Conservation (phyloP, 2,888 invertebrate genomes). For the Phyllotreta cruciferae region DNA sequence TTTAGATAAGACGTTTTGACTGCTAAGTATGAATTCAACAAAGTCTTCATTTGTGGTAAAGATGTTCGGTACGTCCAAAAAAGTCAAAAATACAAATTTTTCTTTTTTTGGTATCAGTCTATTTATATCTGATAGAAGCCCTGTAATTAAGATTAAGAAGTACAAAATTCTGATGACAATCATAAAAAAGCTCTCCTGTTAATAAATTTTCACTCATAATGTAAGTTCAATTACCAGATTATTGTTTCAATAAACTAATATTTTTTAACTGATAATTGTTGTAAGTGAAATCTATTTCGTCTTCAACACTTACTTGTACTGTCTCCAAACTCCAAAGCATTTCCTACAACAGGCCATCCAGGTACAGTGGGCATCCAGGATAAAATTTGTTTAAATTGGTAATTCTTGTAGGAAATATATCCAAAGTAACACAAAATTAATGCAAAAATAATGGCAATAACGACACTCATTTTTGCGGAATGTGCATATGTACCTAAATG, state of each 20-base stretch:
- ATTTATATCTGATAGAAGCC: slow-evolving; percentile 23
- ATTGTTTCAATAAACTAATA: neutral
- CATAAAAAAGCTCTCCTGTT: too few species aligned
- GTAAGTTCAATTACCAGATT: too few species aligned
- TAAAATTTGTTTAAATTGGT: slow-evolving; percentile 17
- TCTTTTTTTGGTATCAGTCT: slow-evolving; percentile 35
- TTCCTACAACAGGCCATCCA: slow-evolving; percentile 35
- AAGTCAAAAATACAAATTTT: slow-evolving; percentile 34
- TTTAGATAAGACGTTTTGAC: slow-evolving; percentile 51
- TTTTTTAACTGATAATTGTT: neutral
- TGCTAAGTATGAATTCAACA: slow-evolving; percentile 50
- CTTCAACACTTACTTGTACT: slow-evolving; percentile 27
- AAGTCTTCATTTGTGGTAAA: slow-evolving; percentile 42
- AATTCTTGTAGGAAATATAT: slow-evolving; percentile 12
- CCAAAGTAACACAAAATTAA: slow-evolving; percentile 11
- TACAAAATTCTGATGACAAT: neutral
- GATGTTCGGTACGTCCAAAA: slow-evolving; percentile 29
- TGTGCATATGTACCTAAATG: too few species aligned
- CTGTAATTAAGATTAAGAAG: slow-evolving; percentile 30
- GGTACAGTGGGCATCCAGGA: slow-evolving; percentile 25
- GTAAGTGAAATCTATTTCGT: neutral
- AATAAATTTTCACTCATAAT: too few species aligned
- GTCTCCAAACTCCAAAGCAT: slow-evolving; percentile 32
- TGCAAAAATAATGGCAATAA: slow-evolving; percentile 10
- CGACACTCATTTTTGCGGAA: slow-evolving; percentile 10